These are phyloP conservation scores for Nymphalis c-album DNA, from an alignment of 2,888 invertebrate genomes.

Conservation along the genomic window DNA sequence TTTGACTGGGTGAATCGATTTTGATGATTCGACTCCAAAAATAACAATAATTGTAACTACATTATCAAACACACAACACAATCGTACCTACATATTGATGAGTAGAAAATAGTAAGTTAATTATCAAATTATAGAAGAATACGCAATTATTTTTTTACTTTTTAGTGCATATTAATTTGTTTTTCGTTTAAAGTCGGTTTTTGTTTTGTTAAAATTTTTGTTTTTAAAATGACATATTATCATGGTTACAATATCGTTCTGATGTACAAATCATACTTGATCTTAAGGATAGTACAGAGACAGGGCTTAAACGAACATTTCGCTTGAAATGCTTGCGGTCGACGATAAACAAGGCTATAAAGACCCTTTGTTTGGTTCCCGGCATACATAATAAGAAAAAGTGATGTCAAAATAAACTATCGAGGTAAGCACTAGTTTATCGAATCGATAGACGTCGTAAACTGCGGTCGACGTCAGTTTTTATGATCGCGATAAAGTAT, in stretches of 20 bases:
- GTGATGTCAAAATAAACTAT: slow-evolving; percentile 45
- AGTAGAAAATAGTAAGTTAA: too few species aligned
- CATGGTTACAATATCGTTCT: slow-evolving; percentile 19
- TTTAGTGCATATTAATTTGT: too few species aligned
- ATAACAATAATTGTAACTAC: too few species aligned
- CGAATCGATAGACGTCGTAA: slow-evolving; percentile 42
- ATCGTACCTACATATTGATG: too few species aligned
- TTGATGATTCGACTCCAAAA: too few species aligned
- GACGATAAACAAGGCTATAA: slow-evolving; percentile 61
- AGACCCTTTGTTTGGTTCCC: slow-evolving; percentile 56
- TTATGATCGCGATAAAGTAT: slow-evolving; percentile 39
- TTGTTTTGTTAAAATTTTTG: too few species aligned
- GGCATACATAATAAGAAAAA: slow-evolving; percentile 52
- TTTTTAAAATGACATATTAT: slow-evolving; percentile 10
- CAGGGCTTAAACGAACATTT: slow-evolving; percentile 46
- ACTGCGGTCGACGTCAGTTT: slow-evolving; percentile 37
- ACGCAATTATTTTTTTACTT: too few species aligned
- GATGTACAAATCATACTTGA: slow-evolving; percentile 17
- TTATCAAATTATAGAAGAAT: too few species aligned
- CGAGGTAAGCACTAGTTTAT: slow-evolving; percentile 37
- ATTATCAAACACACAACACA: too few species aligned
- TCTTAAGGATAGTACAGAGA: slow-evolving; percentile 25
- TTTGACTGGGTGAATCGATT: too few species aligned
- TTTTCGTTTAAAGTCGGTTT: too few species aligned
- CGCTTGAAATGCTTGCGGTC: slow-evolving; percentile 54